A percentile compares a stretch with the other conserved stretches of the same genome.
Evolutionary conservation across 1,140 invertebrate genomes (phyloP).

Genomic region (Sinella curviseta): DNA sequence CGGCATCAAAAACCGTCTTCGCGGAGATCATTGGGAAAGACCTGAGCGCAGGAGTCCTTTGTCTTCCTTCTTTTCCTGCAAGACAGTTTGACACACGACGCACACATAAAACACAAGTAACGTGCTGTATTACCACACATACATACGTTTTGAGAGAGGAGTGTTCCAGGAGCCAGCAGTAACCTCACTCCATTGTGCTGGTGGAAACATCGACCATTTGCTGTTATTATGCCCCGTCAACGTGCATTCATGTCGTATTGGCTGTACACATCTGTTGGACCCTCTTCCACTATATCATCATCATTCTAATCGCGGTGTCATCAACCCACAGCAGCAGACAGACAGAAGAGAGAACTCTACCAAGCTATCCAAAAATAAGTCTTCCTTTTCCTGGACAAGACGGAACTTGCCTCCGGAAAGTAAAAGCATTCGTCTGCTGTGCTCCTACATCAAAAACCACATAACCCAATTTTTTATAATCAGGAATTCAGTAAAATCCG

Average conservation of each 20-base stretch:
- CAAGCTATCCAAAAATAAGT: not conserved
- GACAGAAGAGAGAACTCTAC: not conserved
- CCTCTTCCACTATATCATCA: not conserved
- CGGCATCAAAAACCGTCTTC: not conserved
- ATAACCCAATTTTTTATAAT: not conserved
- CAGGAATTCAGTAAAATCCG: not conserved
- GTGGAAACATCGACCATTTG: too few relatives aligned
- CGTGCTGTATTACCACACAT: not conserved
- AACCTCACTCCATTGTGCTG: too few relatives aligned
- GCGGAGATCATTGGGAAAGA: not conserved
- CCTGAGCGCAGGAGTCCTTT: not conserved
- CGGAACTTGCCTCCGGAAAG: not conserved
- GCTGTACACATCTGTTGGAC: not conserved
- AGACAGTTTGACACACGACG: not conserved
- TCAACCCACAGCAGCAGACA: not conserved
- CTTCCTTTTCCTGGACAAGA: not conserved
- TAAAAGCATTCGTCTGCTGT: too few relatives aligned
- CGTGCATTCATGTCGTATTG: not conserved
- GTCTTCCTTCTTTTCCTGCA: not conserved
- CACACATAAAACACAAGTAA: not conserved
- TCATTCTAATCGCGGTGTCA: slow-evolving; percentile 1
- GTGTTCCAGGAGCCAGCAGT: too few relatives aligned
- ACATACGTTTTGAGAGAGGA: too few relatives aligned
- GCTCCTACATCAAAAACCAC: too few relatives aligned
- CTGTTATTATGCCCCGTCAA: not conserved